Evolutionary conservation across 2,888 invertebrate genomes (phyloP).

Genomic region (Athrips mouffetella): DNA sequence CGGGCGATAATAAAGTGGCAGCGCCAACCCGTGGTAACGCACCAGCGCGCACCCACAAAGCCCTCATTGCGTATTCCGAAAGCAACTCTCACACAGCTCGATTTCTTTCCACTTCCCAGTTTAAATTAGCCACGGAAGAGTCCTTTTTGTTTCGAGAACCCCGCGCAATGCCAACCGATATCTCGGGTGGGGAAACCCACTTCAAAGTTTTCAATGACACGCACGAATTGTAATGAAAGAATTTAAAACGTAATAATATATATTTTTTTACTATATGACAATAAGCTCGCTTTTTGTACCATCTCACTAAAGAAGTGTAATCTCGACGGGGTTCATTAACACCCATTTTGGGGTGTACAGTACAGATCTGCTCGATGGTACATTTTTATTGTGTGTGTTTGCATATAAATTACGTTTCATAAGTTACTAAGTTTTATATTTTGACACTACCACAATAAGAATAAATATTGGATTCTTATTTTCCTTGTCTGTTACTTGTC

Average conservation of each 20-base stretch:
- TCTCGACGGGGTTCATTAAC: too few species aligned
- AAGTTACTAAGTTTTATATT: too few species aligned
- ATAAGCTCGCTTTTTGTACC: background rate
- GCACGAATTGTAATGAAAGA: constrained; percentile 32
- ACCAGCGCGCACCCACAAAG: constrained; percentile 71
- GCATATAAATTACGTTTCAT: too few species aligned
- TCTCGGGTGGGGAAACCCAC: constrained; percentile 44
- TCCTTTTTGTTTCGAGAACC: constrained; percentile 68
- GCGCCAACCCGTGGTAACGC: constrained; percentile 55
- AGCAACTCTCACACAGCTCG: constrained; percentile 46
- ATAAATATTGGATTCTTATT: too few species aligned
- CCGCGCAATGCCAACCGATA: constrained; percentile 43
- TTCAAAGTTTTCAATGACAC: constrained; percentile 47
- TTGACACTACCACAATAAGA: too few species aligned
- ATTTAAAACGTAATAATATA: background rate
- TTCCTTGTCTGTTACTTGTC: too few species aligned
- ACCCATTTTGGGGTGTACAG: too few species aligned
- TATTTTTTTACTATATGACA: background rate
- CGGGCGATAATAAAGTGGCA: constrained; percentile 64
- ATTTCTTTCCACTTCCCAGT: constrained; percentile 58
- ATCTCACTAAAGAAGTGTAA: background rate
- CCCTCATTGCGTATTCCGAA: constrained; percentile 61
- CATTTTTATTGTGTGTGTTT: too few species aligned
- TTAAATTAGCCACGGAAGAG: constrained; percentile 74
- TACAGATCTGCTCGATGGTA: too few species aligned